These are phyloP conservation scores for Perca schrenkii DNA, from an alignment of 2,113 vertebrate genomes.

Conservation along the genomic window DNA sequence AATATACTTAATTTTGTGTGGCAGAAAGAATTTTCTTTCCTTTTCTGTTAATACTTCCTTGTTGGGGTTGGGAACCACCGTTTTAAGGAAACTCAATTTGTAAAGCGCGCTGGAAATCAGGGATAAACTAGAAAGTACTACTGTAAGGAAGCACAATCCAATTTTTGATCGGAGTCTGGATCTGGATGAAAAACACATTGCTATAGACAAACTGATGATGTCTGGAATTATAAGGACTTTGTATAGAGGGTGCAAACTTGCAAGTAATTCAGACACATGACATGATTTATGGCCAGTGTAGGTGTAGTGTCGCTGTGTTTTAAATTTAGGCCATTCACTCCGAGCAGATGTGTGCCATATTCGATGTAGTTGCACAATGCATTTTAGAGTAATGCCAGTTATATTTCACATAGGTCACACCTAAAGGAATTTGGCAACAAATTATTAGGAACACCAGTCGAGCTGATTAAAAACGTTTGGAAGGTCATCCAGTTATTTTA, in stretches of 20 bases:
- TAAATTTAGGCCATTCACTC: background rate
- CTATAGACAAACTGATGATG: background rate
- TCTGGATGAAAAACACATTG: background rate
- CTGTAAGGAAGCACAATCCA: background rate
- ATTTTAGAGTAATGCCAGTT: background rate
- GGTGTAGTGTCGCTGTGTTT: background rate
- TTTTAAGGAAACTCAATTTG: background rate
- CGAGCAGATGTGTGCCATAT: background rate
- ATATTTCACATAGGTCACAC: background rate
- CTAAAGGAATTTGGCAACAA: background rate
- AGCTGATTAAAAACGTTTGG: background rate
- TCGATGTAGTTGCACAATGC: background rate
- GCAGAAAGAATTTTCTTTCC: background rate
- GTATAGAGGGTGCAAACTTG: background rate
- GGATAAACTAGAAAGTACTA: background rate
- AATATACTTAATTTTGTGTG: background rate
- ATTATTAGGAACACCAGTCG: background rate
- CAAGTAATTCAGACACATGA: too few relatives aligned
- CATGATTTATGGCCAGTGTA: background rate
- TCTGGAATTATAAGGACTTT: background rate
- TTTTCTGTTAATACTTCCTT: background rate
- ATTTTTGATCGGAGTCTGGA: background rate
- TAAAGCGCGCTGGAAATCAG: background rate
- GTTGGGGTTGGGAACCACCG: background rate
- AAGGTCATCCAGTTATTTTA: background rate